Evolutionary conservation across 2,113 vertebrate species (phyloP).

Genomic region (Erpornis zantholeuca): DNA sequence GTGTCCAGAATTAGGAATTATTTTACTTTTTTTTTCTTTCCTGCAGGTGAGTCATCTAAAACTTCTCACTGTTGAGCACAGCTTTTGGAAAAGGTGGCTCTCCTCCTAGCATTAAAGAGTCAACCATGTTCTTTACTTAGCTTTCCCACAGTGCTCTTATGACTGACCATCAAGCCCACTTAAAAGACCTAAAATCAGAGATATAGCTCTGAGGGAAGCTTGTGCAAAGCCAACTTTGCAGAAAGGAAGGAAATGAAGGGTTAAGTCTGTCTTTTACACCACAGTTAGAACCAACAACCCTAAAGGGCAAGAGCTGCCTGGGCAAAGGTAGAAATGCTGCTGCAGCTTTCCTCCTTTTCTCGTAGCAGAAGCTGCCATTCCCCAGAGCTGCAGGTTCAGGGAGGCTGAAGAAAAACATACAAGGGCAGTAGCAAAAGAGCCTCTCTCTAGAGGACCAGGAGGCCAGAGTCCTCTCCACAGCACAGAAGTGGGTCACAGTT

Average conservation of each 20-base stretch:
- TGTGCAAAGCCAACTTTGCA: not conserved
- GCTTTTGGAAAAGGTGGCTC: not conserved
- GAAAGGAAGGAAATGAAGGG: not conserved
- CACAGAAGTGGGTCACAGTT: not conserved
- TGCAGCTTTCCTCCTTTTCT: not conserved
- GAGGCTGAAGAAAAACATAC: not conserved
- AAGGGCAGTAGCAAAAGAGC: not conserved
- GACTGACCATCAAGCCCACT: not conserved
- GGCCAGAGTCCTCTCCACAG: not conserved
- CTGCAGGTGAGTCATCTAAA: not conserved
- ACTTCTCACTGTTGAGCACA: not conserved
- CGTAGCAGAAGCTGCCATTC: not conserved
- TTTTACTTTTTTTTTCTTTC: not conserved
- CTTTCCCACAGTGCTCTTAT: not conserved
- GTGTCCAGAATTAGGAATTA: not conserved
- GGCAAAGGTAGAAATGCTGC: not conserved
- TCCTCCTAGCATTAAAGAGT: not conserved
- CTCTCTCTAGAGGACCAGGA: not conserved
- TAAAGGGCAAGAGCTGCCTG: not conserved
- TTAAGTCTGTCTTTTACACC: not conserved
- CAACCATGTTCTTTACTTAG: not conserved
- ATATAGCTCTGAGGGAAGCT: not conserved
- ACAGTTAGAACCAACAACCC: not conserved
- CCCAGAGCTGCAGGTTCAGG: not conserved
- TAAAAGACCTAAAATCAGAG: not conserved